These are phyloP conservation scores for Tetragnatha montana DNA, from an alignment of 2,888 invertebrate genomes.

Conservation along the genomic window DNA sequence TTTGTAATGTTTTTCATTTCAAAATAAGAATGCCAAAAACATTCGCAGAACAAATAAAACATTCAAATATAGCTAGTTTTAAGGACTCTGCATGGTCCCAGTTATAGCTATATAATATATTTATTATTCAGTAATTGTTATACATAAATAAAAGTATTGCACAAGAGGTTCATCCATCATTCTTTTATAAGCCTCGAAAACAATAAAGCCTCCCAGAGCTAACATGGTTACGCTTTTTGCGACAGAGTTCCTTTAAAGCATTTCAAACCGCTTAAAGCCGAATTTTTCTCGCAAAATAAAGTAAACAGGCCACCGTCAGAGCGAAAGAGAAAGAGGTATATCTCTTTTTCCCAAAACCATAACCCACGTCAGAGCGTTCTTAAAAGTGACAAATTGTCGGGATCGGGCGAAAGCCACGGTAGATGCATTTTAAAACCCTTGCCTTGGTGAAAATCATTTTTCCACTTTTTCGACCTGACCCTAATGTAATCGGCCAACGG, in stretches of 20 bases:
- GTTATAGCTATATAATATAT: no score
- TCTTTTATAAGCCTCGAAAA: no score
- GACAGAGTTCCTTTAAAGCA: neutral
- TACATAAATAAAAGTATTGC: no score
- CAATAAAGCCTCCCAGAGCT: no score
- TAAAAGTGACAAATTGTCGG: constrained; percentile 54
- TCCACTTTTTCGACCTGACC: constrained; percentile 38
- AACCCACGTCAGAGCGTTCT: constrained; percentile 47
- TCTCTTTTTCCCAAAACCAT: constrained; percentile 37
- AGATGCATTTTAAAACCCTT: constrained; percentile 58
- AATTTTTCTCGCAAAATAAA: constrained; percentile 1
- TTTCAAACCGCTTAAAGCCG: neutral
- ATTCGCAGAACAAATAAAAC: no score
- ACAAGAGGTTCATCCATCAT: no score
- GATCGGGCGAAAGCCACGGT: constrained; percentile 34
- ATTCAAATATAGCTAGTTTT: no score
- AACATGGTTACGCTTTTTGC: neutral
- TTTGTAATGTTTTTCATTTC: no score
- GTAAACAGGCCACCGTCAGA: neutral
- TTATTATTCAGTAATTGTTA: no score
- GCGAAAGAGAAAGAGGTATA: constrained; percentile 17
- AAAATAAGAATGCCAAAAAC: no score
- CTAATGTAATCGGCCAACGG: constrained; percentile 44
- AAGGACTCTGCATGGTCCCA: no score
- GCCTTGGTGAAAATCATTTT: constrained; percentile 29